Evolutionary conservation across 2,888 invertebrate genomes (phyloP).

Genomic region (Drosophila mimetica): DNA sequence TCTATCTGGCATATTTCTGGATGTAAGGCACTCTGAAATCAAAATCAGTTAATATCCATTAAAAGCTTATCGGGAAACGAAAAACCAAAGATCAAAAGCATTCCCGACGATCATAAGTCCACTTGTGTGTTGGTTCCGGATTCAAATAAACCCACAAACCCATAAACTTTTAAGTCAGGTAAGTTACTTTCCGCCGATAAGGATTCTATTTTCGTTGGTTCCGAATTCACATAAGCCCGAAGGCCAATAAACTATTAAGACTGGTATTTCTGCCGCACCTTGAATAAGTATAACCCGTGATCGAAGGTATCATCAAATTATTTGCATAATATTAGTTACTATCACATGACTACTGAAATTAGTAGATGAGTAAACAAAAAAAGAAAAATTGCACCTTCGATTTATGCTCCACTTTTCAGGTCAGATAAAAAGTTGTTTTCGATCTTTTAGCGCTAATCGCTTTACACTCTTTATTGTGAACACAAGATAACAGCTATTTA

Average conservation of each 20-base stretch:
- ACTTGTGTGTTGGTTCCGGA: slow-evolving; percentile 7
- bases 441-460: slow-evolving; percentile 28
- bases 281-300: slow-evolving; percentile 16
- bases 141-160: not conserved
- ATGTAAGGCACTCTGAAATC: slow-evolving; percentile 49
- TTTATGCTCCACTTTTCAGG: slow-evolving; percentile 23
- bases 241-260: slow-evolving; percentile 2
- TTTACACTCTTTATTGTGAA: slow-evolving; percentile 9
- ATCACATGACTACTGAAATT: slow-evolving; percentile 26
- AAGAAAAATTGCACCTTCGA: not conserved
- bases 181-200: slow-evolving; percentile 12
- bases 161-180: slow-evolving; percentile 20
- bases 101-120: slow-evolving; percentile 11
- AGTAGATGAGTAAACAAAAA: not conserved
- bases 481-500: slow-evolving; percentile 25
- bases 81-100: slow-evolving; percentile 25
- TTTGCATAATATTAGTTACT: slow-evolving; percentile 27
- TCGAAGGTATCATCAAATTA: slow-evolving; percentile 17
- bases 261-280: slow-evolving; percentile 13
- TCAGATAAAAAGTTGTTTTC: slow-evolving; percentile 29
- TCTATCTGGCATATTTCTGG: slow-evolving; percentile 81
- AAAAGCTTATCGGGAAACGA: slow-evolving; percentile 5
- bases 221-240: not conserved
- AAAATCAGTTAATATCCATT: not conserved
- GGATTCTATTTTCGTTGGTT: slow-evolving; percentile 4